A percentile compares a stretch with the other conserved stretches of the same genome.
Conservation (phyloP, 2,113 vertebrate species). For the Piaya cayana region DNA sequence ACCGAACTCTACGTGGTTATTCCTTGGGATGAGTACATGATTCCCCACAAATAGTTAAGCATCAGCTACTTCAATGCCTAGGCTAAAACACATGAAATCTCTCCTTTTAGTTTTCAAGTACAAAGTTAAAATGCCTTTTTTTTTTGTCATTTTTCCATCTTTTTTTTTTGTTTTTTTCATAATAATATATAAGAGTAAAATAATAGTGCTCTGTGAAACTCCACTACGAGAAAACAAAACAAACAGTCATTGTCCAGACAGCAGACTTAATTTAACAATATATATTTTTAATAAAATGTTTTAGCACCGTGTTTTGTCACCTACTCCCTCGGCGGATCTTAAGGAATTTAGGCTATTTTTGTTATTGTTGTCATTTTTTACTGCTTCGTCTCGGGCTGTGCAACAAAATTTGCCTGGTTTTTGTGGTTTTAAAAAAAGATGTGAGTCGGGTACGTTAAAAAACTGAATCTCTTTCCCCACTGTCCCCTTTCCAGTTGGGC, state of each 20-base stretch:
- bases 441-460: constrained; percentile 64
- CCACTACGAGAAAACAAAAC: constrained; percentile 91
- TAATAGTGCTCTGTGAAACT: constrained; percentile 92
- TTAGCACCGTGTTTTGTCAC: constrained; percentile 94
- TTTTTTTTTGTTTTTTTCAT: constrained; percentile 78
- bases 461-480: constrained; percentile 20
- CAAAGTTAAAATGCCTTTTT: constrained; percentile 99
- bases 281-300: constrained; percentile 95
- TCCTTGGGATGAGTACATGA: constrained; percentile 87
- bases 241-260: constrained; percentile 94
- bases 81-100: constrained; percentile 97
- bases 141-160: neutral
- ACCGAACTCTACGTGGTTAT: constrained; percentile 81
- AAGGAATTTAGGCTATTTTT: constrained; percentile 76
- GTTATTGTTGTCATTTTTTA: constrained; percentile 51
- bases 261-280: constrained; percentile 94
- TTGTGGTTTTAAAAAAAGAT: constrained; percentile 68
- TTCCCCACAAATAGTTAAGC: constrained; percentile 93
- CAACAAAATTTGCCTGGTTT: constrained; percentile 78
- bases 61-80: constrained; percentile 97
- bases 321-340: constrained; percentile 82
- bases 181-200: constrained; percentile 97
- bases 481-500: neutral
- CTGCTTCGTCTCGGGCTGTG: constrained; percentile 83
- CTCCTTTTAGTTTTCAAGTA: constrained; percentile 94